phyloP scores from a whole-genome alignment of 1,140 invertebrate species.

The Lysiphlebus fabarum region DNA sequence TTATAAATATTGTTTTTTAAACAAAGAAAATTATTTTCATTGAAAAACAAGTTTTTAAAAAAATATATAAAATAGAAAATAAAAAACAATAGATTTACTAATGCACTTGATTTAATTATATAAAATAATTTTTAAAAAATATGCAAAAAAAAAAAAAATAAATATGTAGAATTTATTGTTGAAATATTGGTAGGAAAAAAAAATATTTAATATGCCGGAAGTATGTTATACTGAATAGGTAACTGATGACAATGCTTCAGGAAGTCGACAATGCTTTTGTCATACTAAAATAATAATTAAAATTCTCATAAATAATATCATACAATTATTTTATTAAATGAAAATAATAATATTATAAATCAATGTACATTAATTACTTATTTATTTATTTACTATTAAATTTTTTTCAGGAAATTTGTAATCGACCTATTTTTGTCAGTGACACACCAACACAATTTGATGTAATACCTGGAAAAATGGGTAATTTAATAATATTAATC shows the following conservation, averaged over 20 bases:
- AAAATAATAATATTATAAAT: not conserved
- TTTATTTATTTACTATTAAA: conserved; percentile 10
- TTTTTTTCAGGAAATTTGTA: conserved; percentile 69
- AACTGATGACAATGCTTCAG: conserved; percentile 13
- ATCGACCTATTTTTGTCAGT: conserved; percentile 74
- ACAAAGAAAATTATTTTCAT: no score
- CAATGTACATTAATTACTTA: not conserved
- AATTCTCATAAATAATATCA: conserved; percentile 7
- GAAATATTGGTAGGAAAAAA: not conserved
- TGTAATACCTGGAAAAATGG: conserved; percentile 82
- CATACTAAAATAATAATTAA: conserved; percentile 14
- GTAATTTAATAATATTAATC: conserved; percentile 55
- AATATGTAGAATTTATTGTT: no score
- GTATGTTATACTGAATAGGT: conserved; percentile 9
- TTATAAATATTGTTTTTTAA: conserved; percentile 8
- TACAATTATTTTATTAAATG: no score
- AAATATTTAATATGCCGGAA: conserved; percentile 9
- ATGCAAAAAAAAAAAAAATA: no score
- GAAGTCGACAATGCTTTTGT: conserved; percentile 23
- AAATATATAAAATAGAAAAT: no score
- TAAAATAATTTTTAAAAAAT: no score
- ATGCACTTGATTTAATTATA: no score
- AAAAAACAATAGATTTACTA: no score
- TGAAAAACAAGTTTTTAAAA: no score
- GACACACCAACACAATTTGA: conserved; percentile 77